A percentile compares a stretch with the other conserved stretches of the same genome.
These are phyloP conservation scores for Tokudaia muenninki DNA, from an alignment of 2,797 vertebrate species.

Conservation along the genomic window DNA sequence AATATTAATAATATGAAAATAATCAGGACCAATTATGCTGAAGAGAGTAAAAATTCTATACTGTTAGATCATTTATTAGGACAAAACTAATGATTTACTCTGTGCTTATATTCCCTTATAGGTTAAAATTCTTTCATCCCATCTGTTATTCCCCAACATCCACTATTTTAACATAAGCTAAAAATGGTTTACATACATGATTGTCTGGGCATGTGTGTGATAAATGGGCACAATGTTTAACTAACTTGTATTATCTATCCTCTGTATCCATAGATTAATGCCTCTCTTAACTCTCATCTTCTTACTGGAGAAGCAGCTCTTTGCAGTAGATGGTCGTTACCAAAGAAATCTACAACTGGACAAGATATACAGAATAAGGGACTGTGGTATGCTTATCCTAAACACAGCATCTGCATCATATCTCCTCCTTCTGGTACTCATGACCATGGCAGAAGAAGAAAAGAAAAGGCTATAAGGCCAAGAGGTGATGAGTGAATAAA, in stretches of 20 bases:
- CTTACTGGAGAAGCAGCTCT: no score
- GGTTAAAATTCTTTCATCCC: neutral
- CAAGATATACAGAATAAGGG: neutral
- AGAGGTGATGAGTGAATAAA: neutral
- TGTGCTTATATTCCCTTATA: constrained; percentile 30
- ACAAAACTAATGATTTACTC: neutral
- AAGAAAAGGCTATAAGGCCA: neutral
- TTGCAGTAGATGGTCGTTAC: neutral
- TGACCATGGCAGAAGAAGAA: neutral
- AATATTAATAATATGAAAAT: constrained; percentile 36
- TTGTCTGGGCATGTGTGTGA: neutral
- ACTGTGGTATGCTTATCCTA: neutral
- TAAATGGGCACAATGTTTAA: neutral
- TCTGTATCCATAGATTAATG: no score
- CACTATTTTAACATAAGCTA: neutral
- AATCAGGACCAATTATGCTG: neutral
- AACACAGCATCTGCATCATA: neutral
- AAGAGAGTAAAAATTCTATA: neutral
- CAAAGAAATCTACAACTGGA: neutral
- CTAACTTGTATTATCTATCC: no score
- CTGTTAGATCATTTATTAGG: neutral
- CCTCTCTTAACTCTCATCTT: neutral
- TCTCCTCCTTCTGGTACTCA: neutral
- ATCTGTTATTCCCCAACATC: neutral
- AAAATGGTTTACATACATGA: neutral